These are phyloP conservation scores for Pempheris klunzingeri DNA, from an alignment of 2,797 vertebrate genomes.

Conservation along the genomic window DNA sequence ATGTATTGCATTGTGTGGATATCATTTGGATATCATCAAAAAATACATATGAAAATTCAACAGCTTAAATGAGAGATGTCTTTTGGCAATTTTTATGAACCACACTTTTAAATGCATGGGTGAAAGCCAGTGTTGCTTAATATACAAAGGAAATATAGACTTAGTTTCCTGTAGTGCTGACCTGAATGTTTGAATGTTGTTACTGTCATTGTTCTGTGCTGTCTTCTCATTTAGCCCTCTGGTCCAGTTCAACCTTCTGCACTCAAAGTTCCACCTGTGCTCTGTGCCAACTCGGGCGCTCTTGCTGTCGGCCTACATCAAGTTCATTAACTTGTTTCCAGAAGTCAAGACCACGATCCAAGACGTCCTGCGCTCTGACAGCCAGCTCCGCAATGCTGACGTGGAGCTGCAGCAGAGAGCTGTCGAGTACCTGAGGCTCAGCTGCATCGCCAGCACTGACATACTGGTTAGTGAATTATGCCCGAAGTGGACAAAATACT, in stretches of 20 bases:
- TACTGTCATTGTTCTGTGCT: neutral
- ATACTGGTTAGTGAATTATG: slow-evolving; percentile 85
- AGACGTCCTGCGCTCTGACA: slow-evolving; percentile 92
- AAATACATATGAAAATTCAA: too few relatives aligned
- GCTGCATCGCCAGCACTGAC: slow-evolving; percentile 93
- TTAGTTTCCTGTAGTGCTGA: neutral
- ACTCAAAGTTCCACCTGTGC: slow-evolving; percentile 96
- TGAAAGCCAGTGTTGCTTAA: neutral
- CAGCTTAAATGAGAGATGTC: neutral
- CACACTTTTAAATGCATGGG: neutral
- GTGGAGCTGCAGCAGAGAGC: slow-evolving; percentile 95
- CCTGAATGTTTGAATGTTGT: too few relatives aligned
- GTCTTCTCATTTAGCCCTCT: slow-evolving; percentile 84
- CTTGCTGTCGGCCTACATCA: slow-evolving; percentile 94
- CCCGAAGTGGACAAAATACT: neutral
- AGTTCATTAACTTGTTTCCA: slow-evolving; percentile 96
- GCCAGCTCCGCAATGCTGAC: slow-evolving; percentile 93
- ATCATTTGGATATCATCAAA: too few relatives aligned
- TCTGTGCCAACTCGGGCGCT: slow-evolving; percentile 92
- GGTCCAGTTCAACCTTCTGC: slow-evolving; percentile 93
- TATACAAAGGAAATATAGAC: neutral
- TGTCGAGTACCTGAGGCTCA: slow-evolving; percentile 94
- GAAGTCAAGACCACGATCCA: slow-evolving; percentile 94
- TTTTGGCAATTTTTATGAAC: neutral
- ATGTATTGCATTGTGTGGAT: too few relatives aligned